Evolutionary conservation across 2,113 vertebrate genomes (phyloP).

Genomic region (Serilophus lunatus): DNA sequence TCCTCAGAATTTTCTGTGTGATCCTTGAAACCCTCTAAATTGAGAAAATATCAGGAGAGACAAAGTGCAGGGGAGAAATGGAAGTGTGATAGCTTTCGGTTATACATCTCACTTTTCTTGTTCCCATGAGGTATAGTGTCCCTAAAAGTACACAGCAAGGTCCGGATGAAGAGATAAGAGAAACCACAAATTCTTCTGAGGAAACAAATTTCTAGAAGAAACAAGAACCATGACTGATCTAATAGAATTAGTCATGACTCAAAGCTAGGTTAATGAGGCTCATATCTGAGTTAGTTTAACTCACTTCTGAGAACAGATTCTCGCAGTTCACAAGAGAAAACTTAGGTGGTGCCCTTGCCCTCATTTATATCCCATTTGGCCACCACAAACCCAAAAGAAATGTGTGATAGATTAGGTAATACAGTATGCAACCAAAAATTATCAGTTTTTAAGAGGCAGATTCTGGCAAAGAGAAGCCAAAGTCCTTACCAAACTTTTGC

Average conservation of each 20-base stretch:
- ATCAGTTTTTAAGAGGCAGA: neutral
- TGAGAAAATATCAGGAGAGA: neutral
- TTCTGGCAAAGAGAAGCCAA: neutral
- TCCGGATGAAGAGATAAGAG: neutral
- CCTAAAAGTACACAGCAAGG: neutral
- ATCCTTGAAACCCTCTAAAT: neutral
- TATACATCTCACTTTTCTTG: neutral
- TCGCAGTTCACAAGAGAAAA: neutral
- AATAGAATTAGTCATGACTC: neutral
- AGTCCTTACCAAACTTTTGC: neutral
- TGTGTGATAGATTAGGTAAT: neutral
- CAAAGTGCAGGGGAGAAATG: neutral
- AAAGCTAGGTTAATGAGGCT: neutral
- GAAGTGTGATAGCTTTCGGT: neutral
- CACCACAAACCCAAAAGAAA: neutral
- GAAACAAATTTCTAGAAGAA: neutral
- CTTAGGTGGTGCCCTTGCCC: neutral
- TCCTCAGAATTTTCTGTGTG: neutral
- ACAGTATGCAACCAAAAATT: neutral
- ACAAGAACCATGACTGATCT: rapidly evolving
- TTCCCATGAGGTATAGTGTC: neutral
- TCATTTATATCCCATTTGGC: neutral
- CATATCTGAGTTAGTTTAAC: neutral
- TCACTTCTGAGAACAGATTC: neutral
- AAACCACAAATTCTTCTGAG: neutral